Base-by-base conservation (phyloP, 2,113 vertebrate genomes). In the Reinhardtius hippoglossoides region DNA sequence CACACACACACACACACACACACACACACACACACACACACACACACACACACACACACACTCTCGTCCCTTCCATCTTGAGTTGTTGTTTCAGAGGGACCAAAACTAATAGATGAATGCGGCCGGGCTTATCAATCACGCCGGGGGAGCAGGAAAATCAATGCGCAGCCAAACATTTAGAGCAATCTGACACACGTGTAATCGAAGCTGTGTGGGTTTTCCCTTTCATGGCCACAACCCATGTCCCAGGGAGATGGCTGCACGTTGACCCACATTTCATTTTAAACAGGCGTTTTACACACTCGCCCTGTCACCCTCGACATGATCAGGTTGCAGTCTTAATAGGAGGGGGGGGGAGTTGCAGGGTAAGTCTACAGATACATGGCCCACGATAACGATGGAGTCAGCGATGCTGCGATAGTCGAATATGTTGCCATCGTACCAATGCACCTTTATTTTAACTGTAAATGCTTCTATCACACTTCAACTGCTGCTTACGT, bases 111-210 rank as follows among this genome's bases (percentile, higher is more conserved):
- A 71, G 81, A 87, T 48, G 71, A 69, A 81, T 71, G 86, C 37
- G 74, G 35, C n/a, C 16, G 2, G 18, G 80, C 74, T 84, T 85
- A 92, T 91, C 90, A 90, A 86, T 93, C 81, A 44, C 59, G 5
- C 2, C 37, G 37, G 52, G 24, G 24, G 9, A 76, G 63, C 71
- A 16, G 86, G 81, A 86, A 5, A 89, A 90, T 91, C 90, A 59
- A 91, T 91, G 67, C 15, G 37, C 56, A 3, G 71, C 50, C 60
- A 58, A 85, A 85, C 79, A 79, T 82, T 83, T 75, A 67, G 65
- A 83, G 60, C 65, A 82, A 84, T 77, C 73, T 37, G 75, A 77
- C 76, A 80, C 76, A 31, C 60, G 58, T 61, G 79, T 66, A 68
- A 76, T 78, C 67, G 48, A 26, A 68, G 59, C 35, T 52, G 75